Base-by-base conservation (phyloP, 2,113 vertebrate species). In the Ceratotherium simum region DNA sequence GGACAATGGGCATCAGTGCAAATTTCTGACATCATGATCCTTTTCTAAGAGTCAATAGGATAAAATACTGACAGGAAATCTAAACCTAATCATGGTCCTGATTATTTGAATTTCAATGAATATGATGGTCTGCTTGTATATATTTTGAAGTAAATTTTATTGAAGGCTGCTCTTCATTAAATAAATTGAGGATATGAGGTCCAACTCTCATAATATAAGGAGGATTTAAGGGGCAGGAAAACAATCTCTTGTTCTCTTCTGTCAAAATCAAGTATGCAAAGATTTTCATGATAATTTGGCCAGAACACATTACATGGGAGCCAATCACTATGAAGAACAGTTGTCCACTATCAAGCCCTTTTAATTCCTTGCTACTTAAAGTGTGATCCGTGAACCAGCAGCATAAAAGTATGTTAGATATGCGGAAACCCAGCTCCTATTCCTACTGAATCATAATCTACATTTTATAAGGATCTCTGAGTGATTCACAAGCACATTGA, bases 51-150 rank as follows among this genome's bases (percentile, higher is more conserved):
- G 13, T 60, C 84, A 85, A 75, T 81, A 33, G 23, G 62, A 89
- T 76, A 94, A 79, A 95, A 75, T 29, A 92, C 3, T 82, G 31
- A 46, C 27, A 54, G 51, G 23, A 79, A 70, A n/a, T 92, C 13
- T 56, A 79, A 94, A 33, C 58, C n/a, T 93, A 72, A 21, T 5
- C 11, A 64, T 42, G 8, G 51, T 54, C 36, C 29, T 70, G 13
- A 94, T 69, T 60, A 76, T 85, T 48, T 90, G 6, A 64, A 94
- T 93, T 90, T 79, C 31, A 90, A 39, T 75, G 69, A 92, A 82
- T 80, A 10, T 72, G 18, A 90, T 67, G 5, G 0, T 42, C 60
- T 84, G 12, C n/a, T 36, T 48, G 33, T 36, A 88, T 60, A 51
- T n/a, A 64, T 70, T 70, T 91, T 84, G 13, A 65, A 82, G 39